Base-by-base conservation (phyloP, 1,140 invertebrate species). In the Trichonephila clavata region DNA sequence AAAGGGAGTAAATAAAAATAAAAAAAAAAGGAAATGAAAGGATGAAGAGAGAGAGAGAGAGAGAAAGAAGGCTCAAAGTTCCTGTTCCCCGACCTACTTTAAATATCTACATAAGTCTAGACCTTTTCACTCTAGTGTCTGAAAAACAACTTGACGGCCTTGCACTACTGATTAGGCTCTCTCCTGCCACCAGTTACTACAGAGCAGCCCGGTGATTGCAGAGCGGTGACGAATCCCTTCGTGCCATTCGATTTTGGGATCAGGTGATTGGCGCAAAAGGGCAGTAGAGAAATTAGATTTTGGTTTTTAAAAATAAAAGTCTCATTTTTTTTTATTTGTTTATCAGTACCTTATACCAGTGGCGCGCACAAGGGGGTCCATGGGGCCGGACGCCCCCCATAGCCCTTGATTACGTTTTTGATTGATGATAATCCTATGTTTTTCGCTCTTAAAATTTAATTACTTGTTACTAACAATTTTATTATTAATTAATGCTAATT, bases 101-200 rank as follows among this genome's bases (percentile, higher is more conserved):
- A 71, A 88, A 88, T 88, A 88, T 88, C 86, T 88, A 63, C 50
- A 63, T 24, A 27, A 86, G 84, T 86, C 86, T 88, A 88, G 86
- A 88, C 61, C 21, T 63, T 61, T 65, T 88, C 86, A 88, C 86
- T 88, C 24, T 27, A 60, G 27, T 88, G 86, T 88, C 86, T 88
- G 86, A 88, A 88, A 88, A 88, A 88, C 86, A 88, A 88, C 63
- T 88, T 20, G 32, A 63, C 86, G 86, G 86, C 86, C 86, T 88
- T 88, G 86, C 71, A 77, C 71, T 39, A 39, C 71, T 77, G 71
- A 77, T 77, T 77, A 77, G 27, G 13, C 27, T 39, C 5, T 27
- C 27, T 32, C n/a, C 68, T 71, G 14, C 32, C 18, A 27, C 24
- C 14, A 77, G 32, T 77, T 14, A 68, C 60, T 68, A n/a, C 65